Conservation (phyloP, 2,113 vertebrate genomes). For the Plectropomus leopardus region DNA sequence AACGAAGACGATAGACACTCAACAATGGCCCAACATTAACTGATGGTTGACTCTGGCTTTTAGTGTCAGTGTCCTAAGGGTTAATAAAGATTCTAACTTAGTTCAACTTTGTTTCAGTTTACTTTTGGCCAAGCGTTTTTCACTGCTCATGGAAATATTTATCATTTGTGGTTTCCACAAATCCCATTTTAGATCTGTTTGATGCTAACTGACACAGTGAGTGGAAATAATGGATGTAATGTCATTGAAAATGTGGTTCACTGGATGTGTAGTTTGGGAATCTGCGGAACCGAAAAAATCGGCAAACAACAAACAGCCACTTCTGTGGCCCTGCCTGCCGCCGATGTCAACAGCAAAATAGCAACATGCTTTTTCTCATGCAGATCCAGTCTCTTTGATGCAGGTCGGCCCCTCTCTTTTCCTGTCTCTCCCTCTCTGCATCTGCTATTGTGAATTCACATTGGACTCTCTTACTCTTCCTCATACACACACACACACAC, state of each 20-base stretch:
- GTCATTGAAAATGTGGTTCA: not conserved
- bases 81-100: not conserved
- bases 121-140: not conserved
- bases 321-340: conserved; percentile 40
- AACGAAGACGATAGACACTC: too few relatives aligned
- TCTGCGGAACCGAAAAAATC: conserved; percentile 50
- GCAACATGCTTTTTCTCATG: conserved; percentile 73
- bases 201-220: not conserved
- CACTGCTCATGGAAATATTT: not conserved
- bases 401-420: conserved; percentile 67
- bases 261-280: not conserved
- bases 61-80: too few relatives aligned
- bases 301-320: conserved; percentile 47
- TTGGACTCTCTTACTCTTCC: conserved; percentile 47
- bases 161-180: not conserved
- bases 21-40: too few relatives aligned
- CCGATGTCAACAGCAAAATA: conserved; percentile 61
- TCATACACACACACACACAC: conserved; percentile 7
- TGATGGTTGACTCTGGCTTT: too few relatives aligned
- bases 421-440: conserved; percentile 43
- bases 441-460: conserved; percentile 67
- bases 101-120: not conserved
- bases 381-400: conserved; percentile 73
- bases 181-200: not conserved
- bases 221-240: not conserved